Percentiles rank a stretch among this genome's conserved stretches.
These are phyloP conservation scores for Hipposideros armiger DNA, from an alignment of 2,113 vertebrate species.

Conservation along the genomic window DNA sequence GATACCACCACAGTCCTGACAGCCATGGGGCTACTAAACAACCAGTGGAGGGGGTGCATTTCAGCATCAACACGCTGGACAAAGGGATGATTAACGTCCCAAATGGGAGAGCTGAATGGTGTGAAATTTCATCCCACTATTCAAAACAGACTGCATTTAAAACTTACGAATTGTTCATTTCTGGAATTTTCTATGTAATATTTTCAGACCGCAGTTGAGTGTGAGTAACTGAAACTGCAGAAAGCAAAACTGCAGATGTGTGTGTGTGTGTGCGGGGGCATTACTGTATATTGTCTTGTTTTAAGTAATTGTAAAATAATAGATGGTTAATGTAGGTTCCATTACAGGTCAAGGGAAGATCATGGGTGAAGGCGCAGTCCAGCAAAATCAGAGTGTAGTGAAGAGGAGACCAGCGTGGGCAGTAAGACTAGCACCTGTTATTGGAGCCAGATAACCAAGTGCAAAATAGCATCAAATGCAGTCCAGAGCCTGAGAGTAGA, in stretches of 20 bases:
- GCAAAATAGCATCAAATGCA: not conserved
- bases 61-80: not conserved
- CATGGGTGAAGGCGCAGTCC: not conserved
- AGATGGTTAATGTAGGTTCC: not conserved
- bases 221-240: not conserved
- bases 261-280: not conserved
- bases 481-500: not conserved
- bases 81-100: not conserved
- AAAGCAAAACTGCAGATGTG: not conserved
- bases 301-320: not conserved
- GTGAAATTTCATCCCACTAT: not conserved
- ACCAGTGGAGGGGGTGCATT: too few relatives aligned
- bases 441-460: not conserved
- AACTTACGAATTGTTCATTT: not conserved
- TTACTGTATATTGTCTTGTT: not conserved
- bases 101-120: not conserved
- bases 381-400: not conserved
- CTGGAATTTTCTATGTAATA: not conserved
- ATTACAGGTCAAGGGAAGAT: not conserved
- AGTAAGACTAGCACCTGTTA: not conserved
- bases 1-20: not conserved
- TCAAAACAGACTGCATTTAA: not conserved
- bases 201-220: too few relatives aligned
- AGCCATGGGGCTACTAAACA: not conserved
- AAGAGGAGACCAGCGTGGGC: not conserved